These are phyloP conservation scores for Macrosoma leucophasiata DNA, from an alignment of 2,888 invertebrate species.

Conservation along the genomic window DNA sequence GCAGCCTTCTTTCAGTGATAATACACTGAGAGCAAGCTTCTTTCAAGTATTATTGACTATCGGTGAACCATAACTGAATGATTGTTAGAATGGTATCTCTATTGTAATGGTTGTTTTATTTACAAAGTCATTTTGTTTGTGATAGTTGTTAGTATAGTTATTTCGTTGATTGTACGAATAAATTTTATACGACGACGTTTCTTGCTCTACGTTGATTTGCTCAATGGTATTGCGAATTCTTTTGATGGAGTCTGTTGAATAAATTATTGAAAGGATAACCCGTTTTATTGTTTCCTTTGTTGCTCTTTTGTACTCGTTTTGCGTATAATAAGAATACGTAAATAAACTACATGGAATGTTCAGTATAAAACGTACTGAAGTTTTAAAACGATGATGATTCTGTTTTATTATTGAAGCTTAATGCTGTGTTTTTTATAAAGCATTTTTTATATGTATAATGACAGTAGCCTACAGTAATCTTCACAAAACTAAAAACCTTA, in stretches of 20 bases:
- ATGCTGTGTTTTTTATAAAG: no score
- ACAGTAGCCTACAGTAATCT: no score
- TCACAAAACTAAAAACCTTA: no score
- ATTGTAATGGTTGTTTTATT: slow-evolving; percentile 35
- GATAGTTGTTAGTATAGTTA: slow-evolving; percentile 44
- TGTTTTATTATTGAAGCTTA: no score
- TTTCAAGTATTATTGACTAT: slow-evolving; percentile 22
- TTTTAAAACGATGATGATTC: no score
- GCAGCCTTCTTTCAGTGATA: no score
- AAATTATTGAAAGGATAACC: slow-evolving; percentile 47
- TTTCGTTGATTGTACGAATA: slow-evolving; percentile 29
- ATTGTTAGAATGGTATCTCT: slow-evolving; percentile 30
- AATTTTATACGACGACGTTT: slow-evolving; percentile 65
- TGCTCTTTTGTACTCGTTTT: neutral
- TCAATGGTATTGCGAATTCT: slow-evolving; percentile 60
- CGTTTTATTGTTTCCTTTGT: slow-evolving; percentile 22
- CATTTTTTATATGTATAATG: no score
- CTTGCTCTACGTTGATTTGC: slow-evolving; percentile 61
- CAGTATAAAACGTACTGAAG: no score
- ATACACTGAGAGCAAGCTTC: no score
- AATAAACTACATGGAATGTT: no score
- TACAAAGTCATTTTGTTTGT: slow-evolving; percentile 15
- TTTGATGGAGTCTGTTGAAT: slow-evolving; percentile 63
- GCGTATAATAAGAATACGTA: no score
- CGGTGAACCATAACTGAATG: slow-evolving; percentile 18